Percentiles rank a stretch among this genome's conserved stretches.
phyloP scores from a whole-genome alignment of 2,113 vertebrate genomes.

The Azemiops feae region DNA sequence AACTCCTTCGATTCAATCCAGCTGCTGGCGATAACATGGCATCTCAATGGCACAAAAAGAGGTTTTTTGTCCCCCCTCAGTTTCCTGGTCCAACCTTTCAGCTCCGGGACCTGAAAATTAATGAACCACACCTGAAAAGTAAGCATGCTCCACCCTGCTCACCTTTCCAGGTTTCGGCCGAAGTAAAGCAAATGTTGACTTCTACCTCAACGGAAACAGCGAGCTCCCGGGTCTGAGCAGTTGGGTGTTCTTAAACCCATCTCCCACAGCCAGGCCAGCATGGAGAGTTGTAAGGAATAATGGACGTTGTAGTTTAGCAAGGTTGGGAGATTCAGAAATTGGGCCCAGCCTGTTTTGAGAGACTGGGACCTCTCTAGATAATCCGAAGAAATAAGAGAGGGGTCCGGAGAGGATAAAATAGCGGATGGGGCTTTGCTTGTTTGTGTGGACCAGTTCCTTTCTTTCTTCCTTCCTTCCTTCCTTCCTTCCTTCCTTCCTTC shows the following conservation, averaged over 20 bases:
- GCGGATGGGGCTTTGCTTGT: too few species aligned
- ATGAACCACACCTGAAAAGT: neutral
- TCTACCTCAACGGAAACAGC: neutral
- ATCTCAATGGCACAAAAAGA: neutral
- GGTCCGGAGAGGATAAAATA: too few species aligned
- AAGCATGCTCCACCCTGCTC: neutral
- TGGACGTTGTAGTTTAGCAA: neutral
- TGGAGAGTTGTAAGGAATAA: neutral
- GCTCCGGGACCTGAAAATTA: neutral
- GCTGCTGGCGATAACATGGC: neutral
- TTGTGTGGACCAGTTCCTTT: too few species aligned
- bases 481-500: too few species aligned
- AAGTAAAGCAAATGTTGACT: neutral
- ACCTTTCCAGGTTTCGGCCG: too few species aligned
- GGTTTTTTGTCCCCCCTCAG: too few species aligned
- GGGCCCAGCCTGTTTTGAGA: neutral
- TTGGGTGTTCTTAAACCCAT: neutral
- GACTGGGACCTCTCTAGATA: neutral
- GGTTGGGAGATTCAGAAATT: neutral
- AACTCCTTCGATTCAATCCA: neutral
- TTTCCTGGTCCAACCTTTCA: neutral
- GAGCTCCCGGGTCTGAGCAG: neutral
- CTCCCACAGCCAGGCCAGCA: neutral
- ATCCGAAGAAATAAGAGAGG: neutral
- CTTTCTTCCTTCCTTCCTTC: too few species aligned